A percentile compares a stretch with the other conserved stretches of the same genome.
Evolutionary conservation across 2,113 vertebrate species (phyloP).

Genomic region (Synchiropus splendidus): DNA sequence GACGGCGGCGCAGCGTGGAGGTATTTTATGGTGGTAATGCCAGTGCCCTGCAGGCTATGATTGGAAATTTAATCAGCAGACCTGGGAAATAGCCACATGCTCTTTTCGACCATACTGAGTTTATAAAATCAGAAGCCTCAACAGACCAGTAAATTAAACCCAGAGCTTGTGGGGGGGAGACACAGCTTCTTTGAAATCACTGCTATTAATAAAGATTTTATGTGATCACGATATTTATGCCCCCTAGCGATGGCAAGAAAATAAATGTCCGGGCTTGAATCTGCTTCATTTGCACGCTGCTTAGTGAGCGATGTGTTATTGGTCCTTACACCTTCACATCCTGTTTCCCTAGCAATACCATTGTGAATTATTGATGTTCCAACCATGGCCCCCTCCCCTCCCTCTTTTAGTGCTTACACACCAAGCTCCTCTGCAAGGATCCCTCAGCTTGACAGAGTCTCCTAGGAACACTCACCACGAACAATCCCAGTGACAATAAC

Average conservation of each 20-base stretch:
- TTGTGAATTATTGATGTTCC: slow-evolving; percentile 66
- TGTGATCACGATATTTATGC: slow-evolving; percentile 37
- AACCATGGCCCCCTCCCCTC: slow-evolving; percentile 33
- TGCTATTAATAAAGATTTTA: slow-evolving; percentile 54
- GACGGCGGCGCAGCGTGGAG: slow-evolving; percentile 37
- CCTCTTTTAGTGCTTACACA: slow-evolving; percentile 17
- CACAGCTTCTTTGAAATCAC: slow-evolving; percentile 48
- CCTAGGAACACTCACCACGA: slow-evolving; percentile 41
- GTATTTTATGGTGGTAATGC: slow-evolving; percentile 59
- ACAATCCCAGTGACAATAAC: slow-evolving; percentile 50
- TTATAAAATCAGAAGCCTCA: slow-evolving; percentile 30
- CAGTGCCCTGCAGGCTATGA: slow-evolving; percentile 50
- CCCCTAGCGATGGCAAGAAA: slow-evolving; percentile 30
- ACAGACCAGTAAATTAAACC: slow-evolving; percentile 56
- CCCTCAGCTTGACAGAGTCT: slow-evolving; percentile 52
- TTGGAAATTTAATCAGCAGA: slow-evolving; percentile 66
- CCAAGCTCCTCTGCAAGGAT: slow-evolving; percentile 36
- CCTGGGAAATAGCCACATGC: slow-evolving; percentile 42
- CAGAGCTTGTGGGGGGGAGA: slow-evolving; percentile 31
- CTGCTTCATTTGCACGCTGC: slow-evolving; percentile 42
- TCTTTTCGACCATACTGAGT: slow-evolving; percentile 31
- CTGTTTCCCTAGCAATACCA: slow-evolving; percentile 56
- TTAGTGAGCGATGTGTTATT: slow-evolving; percentile 32
- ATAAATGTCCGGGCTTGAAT: slow-evolving; percentile 27
- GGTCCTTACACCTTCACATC: slow-evolving; percentile 48